Percentiles rank a stretch among this genome's conserved stretches.
Conservation (phyloP, 2,113 vertebrate genomes). For the Synodontis membranacea region DNA sequence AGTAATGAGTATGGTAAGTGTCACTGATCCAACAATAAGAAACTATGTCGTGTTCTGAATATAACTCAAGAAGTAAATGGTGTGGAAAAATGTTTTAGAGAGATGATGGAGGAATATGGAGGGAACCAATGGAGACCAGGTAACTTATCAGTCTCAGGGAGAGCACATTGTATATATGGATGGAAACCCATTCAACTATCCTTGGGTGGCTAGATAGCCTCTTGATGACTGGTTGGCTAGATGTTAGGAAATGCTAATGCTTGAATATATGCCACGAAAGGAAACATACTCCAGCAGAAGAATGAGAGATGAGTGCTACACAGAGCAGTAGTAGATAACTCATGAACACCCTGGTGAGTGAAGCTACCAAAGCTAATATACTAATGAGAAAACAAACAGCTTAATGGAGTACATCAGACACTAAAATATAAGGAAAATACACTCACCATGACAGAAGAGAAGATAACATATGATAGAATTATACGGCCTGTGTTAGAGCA, state of each 20-base stretch:
- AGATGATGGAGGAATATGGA: background rate
- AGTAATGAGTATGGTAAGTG: background rate
- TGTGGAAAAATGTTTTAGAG: background rate
- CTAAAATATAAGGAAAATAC: background rate
- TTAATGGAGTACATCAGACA: background rate
- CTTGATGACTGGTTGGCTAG: background rate
- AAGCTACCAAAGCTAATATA: background rate
- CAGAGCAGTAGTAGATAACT: background rate
- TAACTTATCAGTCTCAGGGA: background rate
- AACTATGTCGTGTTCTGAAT: background rate
- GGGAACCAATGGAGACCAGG: background rate
- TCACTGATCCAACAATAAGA: background rate
- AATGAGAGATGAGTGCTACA: background rate
- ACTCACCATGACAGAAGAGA: background rate
- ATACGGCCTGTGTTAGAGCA: background rate
- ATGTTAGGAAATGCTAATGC: background rate
- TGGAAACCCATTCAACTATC: background rate
- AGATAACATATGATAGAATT: background rate
- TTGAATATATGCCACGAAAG: background rate
- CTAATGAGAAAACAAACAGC: background rate
- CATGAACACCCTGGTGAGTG: background rate
- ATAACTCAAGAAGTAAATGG: background rate
- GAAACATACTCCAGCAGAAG: background rate
- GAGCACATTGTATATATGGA: background rate
- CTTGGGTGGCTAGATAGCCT: background rate